A percentile compares a stretch with the other conserved stretches of the same genome.
Conservation (phyloP, 2,888 invertebrate species). For the Noctuana brunneofusca region DNA sequence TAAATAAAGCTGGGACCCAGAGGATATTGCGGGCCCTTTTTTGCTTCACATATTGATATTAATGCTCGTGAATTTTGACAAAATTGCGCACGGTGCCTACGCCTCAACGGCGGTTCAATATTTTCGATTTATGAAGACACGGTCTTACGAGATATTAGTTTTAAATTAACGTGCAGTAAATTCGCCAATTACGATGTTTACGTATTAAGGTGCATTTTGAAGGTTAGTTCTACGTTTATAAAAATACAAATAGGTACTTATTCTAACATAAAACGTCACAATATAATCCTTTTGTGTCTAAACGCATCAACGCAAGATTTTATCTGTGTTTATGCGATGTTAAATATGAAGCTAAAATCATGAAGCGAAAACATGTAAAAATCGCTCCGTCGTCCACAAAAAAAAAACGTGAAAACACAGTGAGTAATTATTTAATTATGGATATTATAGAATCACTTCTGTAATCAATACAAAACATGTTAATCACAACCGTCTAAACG, state of each 20-base stretch:
- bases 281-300: too few relatives aligned
- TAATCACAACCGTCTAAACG: not conserved
- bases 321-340: too few relatives aligned
- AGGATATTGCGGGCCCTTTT: constrained; percentile 77
- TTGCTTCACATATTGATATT: constrained; percentile 81
- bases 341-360: too few relatives aligned
- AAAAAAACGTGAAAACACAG: not conserved
- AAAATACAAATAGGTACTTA: not conserved
- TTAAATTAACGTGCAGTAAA: constrained; percentile 27
- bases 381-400: too few relatives aligned
- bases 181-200: constrained; percentile 22
- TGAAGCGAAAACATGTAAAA: not conserved
- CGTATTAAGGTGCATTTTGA: constrained; percentile 22
- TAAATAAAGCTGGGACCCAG: constrained; percentile 75
- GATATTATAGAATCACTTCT: not conserved
- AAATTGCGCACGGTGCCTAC: constrained; percentile 65
- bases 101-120: constrained; percentile 30
- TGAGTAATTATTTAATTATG: not conserved
- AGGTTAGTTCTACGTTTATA: not conserved
- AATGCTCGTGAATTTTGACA: constrained; percentile 79
- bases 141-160: constrained; percentile 30
- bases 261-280: too few relatives aligned
- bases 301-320: too few relatives aligned
- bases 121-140: constrained; percentile 31
- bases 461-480: not conserved